A percentile compares a stretch with the other conserved stretches of the same genome.
phyloP scores from a whole-genome alignment of 2,888 invertebrate species.

The Pegoplata infirma region DNA sequence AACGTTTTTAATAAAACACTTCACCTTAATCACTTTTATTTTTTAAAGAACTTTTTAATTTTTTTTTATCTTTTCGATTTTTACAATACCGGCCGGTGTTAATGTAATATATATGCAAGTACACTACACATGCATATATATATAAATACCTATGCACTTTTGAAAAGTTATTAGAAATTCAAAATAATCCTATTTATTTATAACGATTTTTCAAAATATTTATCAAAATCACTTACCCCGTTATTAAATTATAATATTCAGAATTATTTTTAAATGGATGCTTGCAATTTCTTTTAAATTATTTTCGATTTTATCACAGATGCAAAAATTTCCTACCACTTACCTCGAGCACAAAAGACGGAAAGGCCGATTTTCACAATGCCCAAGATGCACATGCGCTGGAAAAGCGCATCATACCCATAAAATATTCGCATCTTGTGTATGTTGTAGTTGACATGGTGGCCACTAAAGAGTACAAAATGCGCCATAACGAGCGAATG shows the following conservation, averaged over 20 bases:
- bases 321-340: conserved; percentile 74
- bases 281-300: conserved; percentile 64
- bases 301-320: conserved; percentile 70
- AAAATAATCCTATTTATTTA: neutral
- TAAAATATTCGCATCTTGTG: conserved; percentile 35
- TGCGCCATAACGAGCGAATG: conserved; percentile 53
- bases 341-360: conserved; percentile 78
- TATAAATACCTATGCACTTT: conserved; percentile 56
- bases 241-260: conserved; percentile 21
- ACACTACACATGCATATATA: conserved; percentile 1
- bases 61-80: conserved; percentile 2
- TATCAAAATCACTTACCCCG: conserved; percentile 51
- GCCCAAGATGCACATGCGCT: conserved; percentile 73
- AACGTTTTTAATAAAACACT: neutral
- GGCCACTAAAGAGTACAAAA: conserved; percentile 11
- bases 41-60: neutral
- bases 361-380: conserved; percentile 76
- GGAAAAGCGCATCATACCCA: conserved; percentile 66
- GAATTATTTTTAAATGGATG: conserved; percentile 65
- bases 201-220: conserved; percentile 46
- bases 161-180: neutral
- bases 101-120: conserved; percentile 10
- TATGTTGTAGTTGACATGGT: conserved; percentile 32
- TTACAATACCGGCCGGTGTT: conserved; percentile 63
- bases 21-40: neutral